Evolutionary conservation across 2,113 vertebrate genomes (phyloP).

Genomic region (Atractosteus spatula): DNA sequence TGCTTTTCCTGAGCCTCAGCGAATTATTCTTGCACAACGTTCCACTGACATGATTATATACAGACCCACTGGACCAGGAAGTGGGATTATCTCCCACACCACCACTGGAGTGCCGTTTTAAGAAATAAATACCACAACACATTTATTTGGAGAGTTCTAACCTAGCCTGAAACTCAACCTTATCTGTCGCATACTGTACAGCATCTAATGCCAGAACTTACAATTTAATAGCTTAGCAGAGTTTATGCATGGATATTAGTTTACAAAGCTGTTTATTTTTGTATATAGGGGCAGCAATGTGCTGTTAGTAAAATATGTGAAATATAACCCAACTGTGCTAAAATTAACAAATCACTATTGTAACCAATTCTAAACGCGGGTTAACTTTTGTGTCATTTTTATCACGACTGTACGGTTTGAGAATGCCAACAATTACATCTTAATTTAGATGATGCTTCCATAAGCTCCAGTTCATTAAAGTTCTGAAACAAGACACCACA

Average conservation of each 20-base stretch:
- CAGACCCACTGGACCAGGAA: too few relatives aligned
- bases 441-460: not conserved
- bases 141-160: too few relatives aligned
- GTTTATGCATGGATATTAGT: not conserved
- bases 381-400: not conserved
- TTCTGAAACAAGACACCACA: too few relatives aligned
- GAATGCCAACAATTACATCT: not conserved
- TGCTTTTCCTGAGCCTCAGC: too few relatives aligned
- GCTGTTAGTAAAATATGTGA: not conserved
- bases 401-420: not conserved
- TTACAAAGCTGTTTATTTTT: conserved; percentile 1
- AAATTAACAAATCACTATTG: not conserved
- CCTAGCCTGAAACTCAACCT: too few relatives aligned
- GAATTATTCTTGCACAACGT: too few relatives aligned
- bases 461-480: not conserved
- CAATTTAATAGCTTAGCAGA: not conserved
- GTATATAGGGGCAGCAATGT: not conserved
- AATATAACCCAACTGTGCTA: not conserved
- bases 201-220: not conserved
- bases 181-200: too few relatives aligned
- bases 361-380: not conserved
- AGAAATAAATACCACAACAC: too few relatives aligned
- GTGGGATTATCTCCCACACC: too few relatives aligned
- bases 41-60: too few relatives aligned
- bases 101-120: too few relatives aligned